Base-by-base conservation (phyloP, 2,888 invertebrate genomes). In the Cryptocephalus primarius region DNA sequence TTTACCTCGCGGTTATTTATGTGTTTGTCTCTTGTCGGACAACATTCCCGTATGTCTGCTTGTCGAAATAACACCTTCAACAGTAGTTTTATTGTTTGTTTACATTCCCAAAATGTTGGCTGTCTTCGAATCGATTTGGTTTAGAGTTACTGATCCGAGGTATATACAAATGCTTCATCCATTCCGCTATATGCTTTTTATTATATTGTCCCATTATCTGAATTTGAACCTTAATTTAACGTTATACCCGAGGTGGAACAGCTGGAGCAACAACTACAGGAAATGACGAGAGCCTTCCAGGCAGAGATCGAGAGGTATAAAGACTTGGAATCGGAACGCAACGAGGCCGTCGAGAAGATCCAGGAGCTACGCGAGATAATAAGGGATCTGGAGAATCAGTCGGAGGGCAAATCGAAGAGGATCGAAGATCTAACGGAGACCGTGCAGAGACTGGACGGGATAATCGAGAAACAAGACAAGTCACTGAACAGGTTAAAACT, bases 281-380 rank as follows among this genome's bases (percentile, higher is more conserved):
- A 87, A 49, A 76, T 83, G 69, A 77, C 77, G 41, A 73, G 77
- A 52, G 70, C 78, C 43, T 75, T 85, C 51, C 64, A 71, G 1
- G 82, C 81, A 8, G 68, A 80, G 1, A 80, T 82, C 56, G 66
- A 73, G 0, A 78, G 79, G 50, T 80, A 80, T 55, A 76, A 78
- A 1, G 76, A 80, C 44, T 69, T 82, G 0, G 86, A 90, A 65
- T 72, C 75, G 1, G 88, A 89, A 53, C 68, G 87, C 1, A 80
- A 85, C 65, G 80, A 81, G n/a, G 80, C 84, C 0, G 76, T 83
- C 32, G 85, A 87, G 45, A 88, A 88, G 66, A 80, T 87, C 14
- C 75, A 75, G 58, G 75, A 83, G 9, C 72, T 90, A 11, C 73
- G 87, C 33, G 88, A 90, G 48, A 83, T 89, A 44, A 85, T 91